phyloP scores from a whole-genome alignment of 2,888 invertebrate genomes.

The Belgica antarctica region DNA sequence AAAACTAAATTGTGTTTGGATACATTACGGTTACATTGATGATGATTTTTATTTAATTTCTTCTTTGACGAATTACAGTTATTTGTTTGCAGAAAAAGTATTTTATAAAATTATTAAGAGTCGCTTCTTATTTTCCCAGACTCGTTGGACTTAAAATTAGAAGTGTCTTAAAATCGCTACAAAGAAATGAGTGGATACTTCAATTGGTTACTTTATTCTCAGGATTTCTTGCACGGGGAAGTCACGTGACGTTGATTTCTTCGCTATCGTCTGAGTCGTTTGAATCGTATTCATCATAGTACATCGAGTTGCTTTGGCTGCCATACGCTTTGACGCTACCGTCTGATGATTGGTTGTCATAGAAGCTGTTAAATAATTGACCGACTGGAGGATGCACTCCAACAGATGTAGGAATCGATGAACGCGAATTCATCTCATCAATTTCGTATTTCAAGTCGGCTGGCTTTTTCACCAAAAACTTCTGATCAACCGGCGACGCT shows the following conservation, averaged over 20 bases:
- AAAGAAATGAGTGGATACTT: not conserved
- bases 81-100: constrained; percentile 12
- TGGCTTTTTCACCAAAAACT: constrained; percentile 40
- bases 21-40: not conserved
- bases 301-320: constrained; percentile 46
- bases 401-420: constrained; percentile 45
- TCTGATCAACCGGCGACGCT: constrained; percentile 37
- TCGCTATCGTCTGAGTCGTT: constrained; percentile 70
- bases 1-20: no score
- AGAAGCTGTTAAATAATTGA: constrained; percentile 47
- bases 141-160: not conserved
- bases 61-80: not conserved
- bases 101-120: constrained; percentile 13
- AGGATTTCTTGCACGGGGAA: not conserved
- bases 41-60: not conserved
- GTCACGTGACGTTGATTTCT: constrained; percentile 85
- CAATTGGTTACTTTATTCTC: not conserved
- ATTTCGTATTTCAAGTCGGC: constrained; percentile 46
- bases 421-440: constrained; percentile 43
- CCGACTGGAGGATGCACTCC: constrained; percentile 48
- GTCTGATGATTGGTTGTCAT: constrained; percentile 42
- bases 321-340: constrained; percentile 29
- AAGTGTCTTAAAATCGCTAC: constrained; percentile 9
- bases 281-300: constrained; percentile 54
- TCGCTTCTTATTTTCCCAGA: not conserved